Conservation (phyloP, 2,113 vertebrate species). For the Morone saxatilis region DNA sequence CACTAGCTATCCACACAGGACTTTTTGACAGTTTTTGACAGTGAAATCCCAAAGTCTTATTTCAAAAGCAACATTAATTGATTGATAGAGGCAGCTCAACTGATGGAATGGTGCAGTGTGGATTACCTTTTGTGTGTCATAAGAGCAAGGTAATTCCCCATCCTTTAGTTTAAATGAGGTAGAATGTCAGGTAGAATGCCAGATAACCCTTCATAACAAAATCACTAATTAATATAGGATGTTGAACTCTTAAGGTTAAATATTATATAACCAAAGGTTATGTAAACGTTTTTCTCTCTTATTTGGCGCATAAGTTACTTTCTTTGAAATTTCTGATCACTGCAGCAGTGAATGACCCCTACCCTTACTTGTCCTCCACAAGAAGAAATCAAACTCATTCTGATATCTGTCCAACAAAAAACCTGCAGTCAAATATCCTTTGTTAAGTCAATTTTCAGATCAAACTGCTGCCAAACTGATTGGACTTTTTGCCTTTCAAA, state of each 20-base stretch:
- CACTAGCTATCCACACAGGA: background rate
- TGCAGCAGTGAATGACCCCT: slow-evolving; percentile 3
- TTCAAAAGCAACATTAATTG: slow-evolving; percentile 23
- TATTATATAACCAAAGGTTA: slow-evolving; percentile 23
- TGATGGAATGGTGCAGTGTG: background rate
- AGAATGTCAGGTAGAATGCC: slow-evolving; percentile 41
- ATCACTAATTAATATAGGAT: slow-evolving; percentile 30
- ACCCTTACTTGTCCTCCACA: background rate
- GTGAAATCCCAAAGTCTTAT: slow-evolving; percentile 22
- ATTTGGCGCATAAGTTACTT: slow-evolving; percentile 15
- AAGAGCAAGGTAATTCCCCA: slow-evolving; percentile 32
- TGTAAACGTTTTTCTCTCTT: background rate
- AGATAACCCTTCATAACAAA: slow-evolving; percentile 42
- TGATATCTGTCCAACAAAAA: slow-evolving; percentile 27
- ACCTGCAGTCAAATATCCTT: background rate
- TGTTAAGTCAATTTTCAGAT: background rate
- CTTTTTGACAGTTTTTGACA: slow-evolving; percentile 16
- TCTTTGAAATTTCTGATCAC: slow-evolving; percentile 4
- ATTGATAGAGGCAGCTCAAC: slow-evolving; percentile 15
- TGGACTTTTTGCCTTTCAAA: background rate
- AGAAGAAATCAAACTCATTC: slow-evolving; percentile 17
- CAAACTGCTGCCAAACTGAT: background rate
- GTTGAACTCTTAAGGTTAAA: slow-evolving; percentile 21
- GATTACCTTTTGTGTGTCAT: slow-evolving; percentile 40
- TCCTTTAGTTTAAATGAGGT: slow-evolving; percentile 37